Conservation (phyloP, 2,113 vertebrate genomes). For the Carettochelys insculpta region DNA sequence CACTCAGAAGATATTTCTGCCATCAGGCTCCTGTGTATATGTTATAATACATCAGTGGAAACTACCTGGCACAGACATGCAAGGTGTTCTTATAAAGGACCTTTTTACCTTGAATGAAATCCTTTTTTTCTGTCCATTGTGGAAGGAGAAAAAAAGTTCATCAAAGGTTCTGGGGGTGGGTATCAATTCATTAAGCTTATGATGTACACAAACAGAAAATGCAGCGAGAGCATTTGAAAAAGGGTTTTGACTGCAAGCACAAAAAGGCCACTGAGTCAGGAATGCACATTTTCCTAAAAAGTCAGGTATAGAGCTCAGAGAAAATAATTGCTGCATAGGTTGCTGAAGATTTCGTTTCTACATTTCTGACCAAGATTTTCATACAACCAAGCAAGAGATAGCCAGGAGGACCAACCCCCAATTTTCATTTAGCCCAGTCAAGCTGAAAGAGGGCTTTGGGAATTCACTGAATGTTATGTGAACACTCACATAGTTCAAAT, state of each 20-base stretch:
- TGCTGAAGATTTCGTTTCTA: background rate
- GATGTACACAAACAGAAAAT: background rate
- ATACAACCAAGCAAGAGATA: background rate
- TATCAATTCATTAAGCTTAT: background rate
- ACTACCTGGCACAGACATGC: background rate
- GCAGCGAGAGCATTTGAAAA: background rate
- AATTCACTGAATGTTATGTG: background rate
- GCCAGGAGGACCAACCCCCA: background rate
- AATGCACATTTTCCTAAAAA: background rate
- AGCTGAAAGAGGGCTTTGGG: background rate
- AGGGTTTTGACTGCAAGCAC: background rate
- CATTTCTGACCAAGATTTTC: background rate
- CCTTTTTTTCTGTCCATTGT: background rate
- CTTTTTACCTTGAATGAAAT: background rate
- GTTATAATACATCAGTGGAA: background rate
- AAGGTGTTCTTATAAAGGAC: background rate
- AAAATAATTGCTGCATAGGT: background rate
- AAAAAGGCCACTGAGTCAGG: background rate
- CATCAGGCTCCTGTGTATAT: background rate
- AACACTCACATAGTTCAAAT: background rate
- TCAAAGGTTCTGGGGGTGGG: background rate
- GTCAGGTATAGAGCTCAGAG: background rate
- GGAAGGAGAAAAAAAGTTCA: background rate
- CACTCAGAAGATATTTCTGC: background rate
- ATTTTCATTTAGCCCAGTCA: background rate